A percentile compares a stretch with the other conserved stretches of the same genome.
phyloP scores from a whole-genome alignment of 2,113 vertebrate genomes.

The Sinocyclocheilus anophthalmus region DNA sequence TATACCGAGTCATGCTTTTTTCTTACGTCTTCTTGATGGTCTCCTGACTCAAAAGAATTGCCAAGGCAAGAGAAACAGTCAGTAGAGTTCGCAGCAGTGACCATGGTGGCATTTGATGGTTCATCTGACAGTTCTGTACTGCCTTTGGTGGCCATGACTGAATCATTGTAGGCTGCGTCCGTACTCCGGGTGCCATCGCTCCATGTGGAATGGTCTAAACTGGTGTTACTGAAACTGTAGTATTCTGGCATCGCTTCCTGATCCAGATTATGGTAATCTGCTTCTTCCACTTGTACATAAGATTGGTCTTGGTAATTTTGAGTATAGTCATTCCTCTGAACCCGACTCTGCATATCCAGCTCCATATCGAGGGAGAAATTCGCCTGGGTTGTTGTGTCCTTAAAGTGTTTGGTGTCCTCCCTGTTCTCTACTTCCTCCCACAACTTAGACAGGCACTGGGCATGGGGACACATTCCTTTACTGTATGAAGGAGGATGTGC shows the following conservation, averaged over 20 bases:
- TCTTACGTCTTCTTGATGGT: not conserved
- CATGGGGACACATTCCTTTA: slow-evolving; percentile 18
- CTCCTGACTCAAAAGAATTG: slow-evolving; percentile 15
- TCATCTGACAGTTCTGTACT: slow-evolving; percentile 20
- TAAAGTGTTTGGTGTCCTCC: not conserved
- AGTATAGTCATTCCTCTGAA: not conserved
- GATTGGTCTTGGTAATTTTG: not conserved
- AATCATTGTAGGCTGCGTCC: not conserved
- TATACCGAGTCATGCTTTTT: not conserved
- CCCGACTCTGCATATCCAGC: slow-evolving; percentile 37
- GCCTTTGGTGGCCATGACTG: slow-evolving; percentile 29
- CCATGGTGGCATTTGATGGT: not conserved
- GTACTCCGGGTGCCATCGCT: not conserved
- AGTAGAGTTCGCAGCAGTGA: slow-evolving; percentile 13
- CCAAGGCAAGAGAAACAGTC: slow-evolving; percentile 33
- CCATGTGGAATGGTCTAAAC: slow-evolving; percentile 21
- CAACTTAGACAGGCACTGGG: slow-evolving; percentile 32
- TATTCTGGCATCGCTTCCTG: slow-evolving; percentile 43
- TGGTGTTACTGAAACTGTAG: slow-evolving; percentile 53
- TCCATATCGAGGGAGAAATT: slow-evolving; percentile 59
- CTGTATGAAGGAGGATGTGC: not conserved
- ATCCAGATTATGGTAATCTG: not conserved
- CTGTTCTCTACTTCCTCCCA: slow-evolving; percentile 23
- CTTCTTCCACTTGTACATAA: not conserved
- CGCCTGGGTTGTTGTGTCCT: slow-evolving; percentile 18